Evolutionary conservation across 2,888 invertebrate genomes (phyloP).

Genomic region (Tetragonula carbonaria): DNA sequence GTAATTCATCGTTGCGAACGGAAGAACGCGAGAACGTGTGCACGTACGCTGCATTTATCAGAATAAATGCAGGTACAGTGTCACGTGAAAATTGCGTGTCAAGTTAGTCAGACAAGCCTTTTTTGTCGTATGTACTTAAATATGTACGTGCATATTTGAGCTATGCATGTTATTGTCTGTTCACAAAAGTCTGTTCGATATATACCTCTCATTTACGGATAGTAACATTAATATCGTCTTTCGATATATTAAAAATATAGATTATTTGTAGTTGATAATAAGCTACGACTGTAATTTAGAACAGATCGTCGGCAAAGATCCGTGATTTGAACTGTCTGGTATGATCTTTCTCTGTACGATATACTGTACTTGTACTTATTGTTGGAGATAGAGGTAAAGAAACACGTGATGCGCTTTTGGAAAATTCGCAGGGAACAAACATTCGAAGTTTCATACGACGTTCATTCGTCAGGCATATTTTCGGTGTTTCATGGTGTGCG

Average conservation of each 20-base stretch:
- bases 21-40: slow-evolving; percentile 6
- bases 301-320: background rate
- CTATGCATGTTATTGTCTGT: background rate
- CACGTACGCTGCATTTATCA: slow-evolving; percentile 6
- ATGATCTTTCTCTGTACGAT: background rate
- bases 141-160: too few species aligned
- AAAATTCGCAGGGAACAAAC: slow-evolving; percentile 10
- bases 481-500: background rate
- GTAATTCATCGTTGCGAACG: background rate
- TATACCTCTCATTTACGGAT: background rate
- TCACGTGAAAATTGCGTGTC: background rate
- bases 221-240: too few species aligned
- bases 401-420: background rate
- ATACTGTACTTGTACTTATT: background rate
- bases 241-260: background rate
- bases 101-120: background rate
- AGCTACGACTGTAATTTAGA: background rate
- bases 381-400: background rate
- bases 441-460: background rate
- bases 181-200: background rate
- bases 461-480: background rate
- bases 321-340: background rate
- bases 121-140: background rate
- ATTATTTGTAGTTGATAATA: too few species aligned
- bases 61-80: background rate